Conservation (phyloP, 2,113 vertebrate genomes). For the Scytalopus superciliaris region DNA sequence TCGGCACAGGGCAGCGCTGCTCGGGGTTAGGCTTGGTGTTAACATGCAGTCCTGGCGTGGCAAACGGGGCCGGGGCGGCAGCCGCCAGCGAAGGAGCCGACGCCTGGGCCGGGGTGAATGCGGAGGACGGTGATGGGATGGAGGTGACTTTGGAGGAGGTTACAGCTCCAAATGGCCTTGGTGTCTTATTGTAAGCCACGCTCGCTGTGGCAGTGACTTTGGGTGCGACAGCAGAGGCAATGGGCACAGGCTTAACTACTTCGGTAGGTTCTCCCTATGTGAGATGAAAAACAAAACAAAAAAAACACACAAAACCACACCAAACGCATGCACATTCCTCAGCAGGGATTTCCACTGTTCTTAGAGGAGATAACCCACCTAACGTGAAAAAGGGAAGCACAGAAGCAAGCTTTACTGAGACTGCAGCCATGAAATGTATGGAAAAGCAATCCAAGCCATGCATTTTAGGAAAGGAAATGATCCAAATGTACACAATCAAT, state of each 20-base stretch:
- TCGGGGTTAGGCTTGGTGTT: constrained; percentile 72
- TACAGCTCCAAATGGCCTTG: constrained; percentile 85
- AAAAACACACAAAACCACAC: constrained; percentile 80
- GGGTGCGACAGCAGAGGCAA: constrained; percentile 81
- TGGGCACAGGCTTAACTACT: constrained; percentile 91
- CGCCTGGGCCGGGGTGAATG: constrained; percentile 83
- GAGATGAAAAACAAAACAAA: constrained; percentile 78
- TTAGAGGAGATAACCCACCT: neutral
- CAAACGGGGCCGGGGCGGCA: constrained; percentile 40
- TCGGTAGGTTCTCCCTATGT: constrained; percentile 84
- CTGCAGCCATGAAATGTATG: neutral
- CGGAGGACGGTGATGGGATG: constrained; percentile 90
- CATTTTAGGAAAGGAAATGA: neutral
- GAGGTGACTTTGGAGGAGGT: constrained; percentile 83
- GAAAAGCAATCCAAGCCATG: neutral
- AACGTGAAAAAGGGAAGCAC: neutral
- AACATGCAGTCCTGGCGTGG: constrained; percentile 72
- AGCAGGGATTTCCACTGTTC: neutral
- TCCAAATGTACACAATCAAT: constrained; percentile 1
- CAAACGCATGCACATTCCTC: constrained; percentile 76
- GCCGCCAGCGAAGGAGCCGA: constrained; percentile 64
- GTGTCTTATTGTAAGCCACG: constrained; percentile 88
- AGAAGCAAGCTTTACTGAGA: neutral
- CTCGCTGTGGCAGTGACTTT: constrained; percentile 73
- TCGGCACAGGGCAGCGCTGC: constrained; percentile 50